Conservation (phyloP, 2,888 invertebrate species). For the Parochlus steinenii region DNA sequence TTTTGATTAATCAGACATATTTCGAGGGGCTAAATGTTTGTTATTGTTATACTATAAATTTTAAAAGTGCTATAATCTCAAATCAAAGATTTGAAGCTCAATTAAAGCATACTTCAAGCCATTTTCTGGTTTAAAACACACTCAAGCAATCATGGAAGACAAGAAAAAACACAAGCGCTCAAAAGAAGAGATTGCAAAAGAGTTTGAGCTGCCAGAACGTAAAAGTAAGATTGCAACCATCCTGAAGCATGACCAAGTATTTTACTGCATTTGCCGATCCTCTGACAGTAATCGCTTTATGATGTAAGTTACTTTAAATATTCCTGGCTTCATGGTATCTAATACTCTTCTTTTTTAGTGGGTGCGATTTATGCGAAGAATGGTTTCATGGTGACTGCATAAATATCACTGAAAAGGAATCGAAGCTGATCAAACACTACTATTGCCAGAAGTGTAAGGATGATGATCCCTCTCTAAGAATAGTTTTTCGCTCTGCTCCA, state of each 20-base stretch:
- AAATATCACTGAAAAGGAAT: conserved; percentile 82
- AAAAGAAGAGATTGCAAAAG: conserved; percentile 80
- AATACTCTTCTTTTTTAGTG: conserved; percentile 35
- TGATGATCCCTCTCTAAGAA: conserved; percentile 63
- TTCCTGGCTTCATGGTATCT: neutral
- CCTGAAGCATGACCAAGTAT: conserved; percentile 76
- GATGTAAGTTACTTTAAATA: conserved; percentile 49
- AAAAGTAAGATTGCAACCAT: conserved; percentile 80
- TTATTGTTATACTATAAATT: too few relatives aligned
- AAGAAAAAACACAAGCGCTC: too few relatives aligned
- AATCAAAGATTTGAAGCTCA: too few relatives aligned
- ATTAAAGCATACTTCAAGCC: too few relatives aligned
- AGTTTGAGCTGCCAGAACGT: conserved; percentile 74
- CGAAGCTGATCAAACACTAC: conserved; percentile 84
- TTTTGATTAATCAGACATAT: too few relatives aligned
- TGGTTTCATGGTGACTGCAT: conserved; percentile 99
- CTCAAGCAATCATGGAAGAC: too few relatives aligned
- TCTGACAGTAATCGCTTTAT: conserved; percentile 90
- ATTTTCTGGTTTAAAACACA: too few relatives aligned
- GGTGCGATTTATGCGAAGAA: conserved; percentile 93
- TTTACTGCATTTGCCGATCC: conserved; percentile 88
- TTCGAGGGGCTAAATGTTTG: too few relatives aligned
- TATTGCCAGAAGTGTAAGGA: conserved; percentile 75
- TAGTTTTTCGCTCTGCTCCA: conserved; percentile 29
- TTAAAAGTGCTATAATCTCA: too few relatives aligned